Evolutionary conservation across 2,888 invertebrate species (phyloP).

Genomic region (Folsomia manolachei): DNA sequence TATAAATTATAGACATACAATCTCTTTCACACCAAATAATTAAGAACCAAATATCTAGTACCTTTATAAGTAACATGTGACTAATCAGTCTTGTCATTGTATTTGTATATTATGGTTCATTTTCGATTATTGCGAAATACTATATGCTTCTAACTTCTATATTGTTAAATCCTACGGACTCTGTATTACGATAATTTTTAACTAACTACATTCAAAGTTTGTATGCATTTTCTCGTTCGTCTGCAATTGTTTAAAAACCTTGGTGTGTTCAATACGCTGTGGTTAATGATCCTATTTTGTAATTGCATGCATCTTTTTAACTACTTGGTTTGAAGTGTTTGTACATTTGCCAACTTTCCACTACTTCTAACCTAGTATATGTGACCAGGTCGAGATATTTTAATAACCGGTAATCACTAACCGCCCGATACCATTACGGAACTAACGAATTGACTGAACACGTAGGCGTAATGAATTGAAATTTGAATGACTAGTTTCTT

Average conservation of each 20-base stretch:
- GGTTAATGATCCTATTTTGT: neutral
- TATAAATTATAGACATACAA: too few relatives aligned
- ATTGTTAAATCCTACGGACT: too few relatives aligned
- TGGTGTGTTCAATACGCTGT: too few relatives aligned
- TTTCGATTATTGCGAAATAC: neutral
- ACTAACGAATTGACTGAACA: too few relatives aligned
- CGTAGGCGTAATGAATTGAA: neutral
- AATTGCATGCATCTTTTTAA: neutral
- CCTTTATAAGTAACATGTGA: neutral
- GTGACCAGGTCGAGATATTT: neutral
- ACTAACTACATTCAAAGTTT: neutral
- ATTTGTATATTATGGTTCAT: neutral
- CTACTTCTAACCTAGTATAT: neutral
- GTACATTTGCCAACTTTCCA: neutral
- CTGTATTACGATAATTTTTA: too few relatives aligned
- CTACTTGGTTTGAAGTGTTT: neutral
- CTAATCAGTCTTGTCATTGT: constrained; percentile 2
- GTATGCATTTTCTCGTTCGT: too few relatives aligned
- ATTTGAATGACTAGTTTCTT: constrained; percentile 10
- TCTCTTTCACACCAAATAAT: neutral
- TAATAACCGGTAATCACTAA: neutral
- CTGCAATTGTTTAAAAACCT: too few relatives aligned
- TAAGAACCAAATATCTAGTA: neutral
- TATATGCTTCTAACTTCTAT: neutral
- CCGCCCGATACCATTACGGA: too few relatives aligned